Conservation (phyloP, 2,113 vertebrate genomes). For the Camelus dromedarius region DNA sequence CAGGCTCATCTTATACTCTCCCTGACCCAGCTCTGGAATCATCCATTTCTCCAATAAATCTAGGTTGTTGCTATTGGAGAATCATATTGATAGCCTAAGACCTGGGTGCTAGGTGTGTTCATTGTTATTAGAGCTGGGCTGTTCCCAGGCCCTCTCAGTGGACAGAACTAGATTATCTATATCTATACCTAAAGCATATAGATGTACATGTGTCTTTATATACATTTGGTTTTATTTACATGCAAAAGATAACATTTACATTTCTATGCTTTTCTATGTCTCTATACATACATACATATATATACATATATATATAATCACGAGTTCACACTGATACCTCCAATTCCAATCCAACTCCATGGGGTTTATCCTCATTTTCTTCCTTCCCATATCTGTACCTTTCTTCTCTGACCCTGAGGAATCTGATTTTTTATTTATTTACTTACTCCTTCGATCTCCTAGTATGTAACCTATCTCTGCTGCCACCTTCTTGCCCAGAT, state of each 20-base stretch:
- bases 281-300: background rate
- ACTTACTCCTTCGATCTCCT: background rate
- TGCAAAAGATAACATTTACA: background rate
- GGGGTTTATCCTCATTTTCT: background rate
- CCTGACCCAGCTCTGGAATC: background rate
- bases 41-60: background rate
- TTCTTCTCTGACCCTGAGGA: background rate
- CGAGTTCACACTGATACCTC: background rate
- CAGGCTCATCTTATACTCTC: background rate
- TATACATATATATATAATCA: background rate
- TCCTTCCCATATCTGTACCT: background rate
- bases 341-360: background rate
- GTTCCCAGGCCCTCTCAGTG: background rate
- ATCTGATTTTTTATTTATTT: background rate
- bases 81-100: background rate
- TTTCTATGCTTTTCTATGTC: background rate
- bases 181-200: background rate
- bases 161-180: background rate
- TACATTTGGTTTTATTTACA: background rate
- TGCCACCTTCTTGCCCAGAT: background rate
- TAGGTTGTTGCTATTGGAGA: background rate
- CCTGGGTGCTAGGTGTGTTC: background rate
- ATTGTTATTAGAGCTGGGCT: background rate
- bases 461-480: background rate
- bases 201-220: background rate